Evolutionary conservation across 2,113 vertebrate species (phyloP).

Genomic region (Petrocephalus microphthalmus): DNA sequence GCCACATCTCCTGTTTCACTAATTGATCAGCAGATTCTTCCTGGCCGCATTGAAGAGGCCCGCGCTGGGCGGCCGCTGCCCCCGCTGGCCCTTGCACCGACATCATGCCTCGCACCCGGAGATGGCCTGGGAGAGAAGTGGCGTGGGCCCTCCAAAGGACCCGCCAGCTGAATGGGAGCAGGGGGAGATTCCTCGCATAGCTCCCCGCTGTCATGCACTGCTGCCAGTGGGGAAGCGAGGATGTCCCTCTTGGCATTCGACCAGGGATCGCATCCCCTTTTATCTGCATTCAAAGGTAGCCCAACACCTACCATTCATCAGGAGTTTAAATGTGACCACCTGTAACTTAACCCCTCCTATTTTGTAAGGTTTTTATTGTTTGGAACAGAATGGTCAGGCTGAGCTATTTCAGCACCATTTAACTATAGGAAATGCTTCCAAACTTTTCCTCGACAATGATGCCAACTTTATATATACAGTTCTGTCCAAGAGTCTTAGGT

Average conservation of each 20-base stretch:
- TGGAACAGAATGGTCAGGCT: conserved; percentile 7
- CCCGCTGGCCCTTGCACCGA: conserved; percentile 44
- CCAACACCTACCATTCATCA: conserved; percentile 56
- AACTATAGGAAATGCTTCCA: conserved; percentile 12
- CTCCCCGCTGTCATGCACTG: conserved; percentile 72
- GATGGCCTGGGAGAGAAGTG: conserved; percentile 73
- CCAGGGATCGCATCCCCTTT: conserved; percentile 62
- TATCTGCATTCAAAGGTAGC: conserved; percentile 64
- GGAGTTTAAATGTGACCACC: conserved; percentile 61
- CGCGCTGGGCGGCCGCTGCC: conserved; percentile 45
- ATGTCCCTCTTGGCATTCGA: conserved; percentile 47
- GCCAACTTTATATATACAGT: neutral
- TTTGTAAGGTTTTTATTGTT: conserved; percentile 51
- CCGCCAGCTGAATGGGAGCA: conserved; percentile 31
- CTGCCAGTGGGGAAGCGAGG: conserved; percentile 56
- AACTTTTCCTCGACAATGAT: neutral
- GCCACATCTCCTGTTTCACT: conserved; percentile 59
- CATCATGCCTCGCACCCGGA: conserved; percentile 68
- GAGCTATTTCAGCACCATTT: conserved; percentile 17
- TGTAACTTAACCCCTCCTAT: conserved; percentile 60
- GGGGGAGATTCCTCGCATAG: conserved; percentile 70
- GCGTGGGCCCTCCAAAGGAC: conserved; percentile 48
- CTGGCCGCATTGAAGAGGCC: conserved; percentile 56
- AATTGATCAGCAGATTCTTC: conserved; percentile 70
- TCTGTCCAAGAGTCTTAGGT: neutral